A percentile compares a stretch with the other conserved stretches of the same genome.
Evolutionary conservation across 2,888 invertebrate genomes (phyloP).

Genomic region (Diarsia rubi): DNA sequence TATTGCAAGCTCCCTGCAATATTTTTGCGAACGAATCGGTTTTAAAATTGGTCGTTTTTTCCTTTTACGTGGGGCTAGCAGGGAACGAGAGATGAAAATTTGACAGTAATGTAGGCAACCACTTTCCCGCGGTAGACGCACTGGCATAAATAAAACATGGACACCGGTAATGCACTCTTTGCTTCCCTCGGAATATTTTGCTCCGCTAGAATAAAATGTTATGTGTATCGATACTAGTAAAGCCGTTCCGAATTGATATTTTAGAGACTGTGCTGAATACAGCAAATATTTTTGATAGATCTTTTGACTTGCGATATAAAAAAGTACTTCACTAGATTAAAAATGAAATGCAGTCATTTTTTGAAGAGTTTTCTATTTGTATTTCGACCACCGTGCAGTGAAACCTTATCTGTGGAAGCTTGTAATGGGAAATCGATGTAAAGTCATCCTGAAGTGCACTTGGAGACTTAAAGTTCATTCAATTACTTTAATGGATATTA

Average conservation of each 20-base stretch:
- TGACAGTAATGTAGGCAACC: slow-evolving; percentile 84
- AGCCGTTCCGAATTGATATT: slow-evolving; percentile 49
- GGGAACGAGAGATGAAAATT: slow-evolving; percentile 75
- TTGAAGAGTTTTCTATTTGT: background rate
- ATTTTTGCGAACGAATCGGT: slow-evolving; percentile 63
- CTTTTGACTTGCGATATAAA: slow-evolving; percentile 43
- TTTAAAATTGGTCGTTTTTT: slow-evolving; percentile 68
- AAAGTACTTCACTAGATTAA: slow-evolving; percentile 54
- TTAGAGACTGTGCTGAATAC: slow-evolving; percentile 44
- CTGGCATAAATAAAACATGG: slow-evolving; percentile 73
- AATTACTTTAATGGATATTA: slow-evolving; percentile 21
- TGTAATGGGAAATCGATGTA: slow-evolving; percentile 14
- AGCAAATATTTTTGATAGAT: slow-evolving; percentile 45
- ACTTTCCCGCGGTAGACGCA: slow-evolving; percentile 77
- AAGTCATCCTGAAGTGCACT: slow-evolving; percentile 10
- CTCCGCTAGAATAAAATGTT: slow-evolving; percentile 63
- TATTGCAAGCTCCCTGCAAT: slow-evolving; percentile 41
- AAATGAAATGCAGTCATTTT: slow-evolving; percentile 14
- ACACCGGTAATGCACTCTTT: slow-evolving; percentile 84
- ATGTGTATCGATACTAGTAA: slow-evolving; percentile 52
- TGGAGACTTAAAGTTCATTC: background rate
- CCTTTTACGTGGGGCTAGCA: slow-evolving; percentile 58
- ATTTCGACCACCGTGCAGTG: background rate
- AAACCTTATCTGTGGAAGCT: slow-evolving; percentile 17
- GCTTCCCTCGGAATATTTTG: slow-evolving; percentile 69